These are phyloP conservation scores for Agrotis clavis DNA, from an alignment of 2,888 invertebrate species.

Conservation along the genomic window DNA sequence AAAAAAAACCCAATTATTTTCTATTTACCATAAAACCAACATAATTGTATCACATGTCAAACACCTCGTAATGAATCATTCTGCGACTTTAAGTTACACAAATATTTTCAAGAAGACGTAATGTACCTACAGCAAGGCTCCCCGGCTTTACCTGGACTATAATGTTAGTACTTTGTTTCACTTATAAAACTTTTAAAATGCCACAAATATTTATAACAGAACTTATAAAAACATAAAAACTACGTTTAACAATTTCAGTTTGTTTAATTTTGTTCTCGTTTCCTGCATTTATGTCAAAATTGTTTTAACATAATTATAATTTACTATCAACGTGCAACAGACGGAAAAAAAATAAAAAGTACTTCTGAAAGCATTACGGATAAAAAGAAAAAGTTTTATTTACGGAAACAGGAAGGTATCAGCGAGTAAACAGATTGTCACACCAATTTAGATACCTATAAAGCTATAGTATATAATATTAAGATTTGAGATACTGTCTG, in stretches of 20 bases:
- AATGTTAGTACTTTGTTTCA: conserved; percentile 11
- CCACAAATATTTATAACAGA: too few relatives aligned
- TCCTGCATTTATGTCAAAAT: too few relatives aligned
- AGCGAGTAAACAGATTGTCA: background rate
- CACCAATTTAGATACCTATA: too few relatives aligned
- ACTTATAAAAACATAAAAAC: too few relatives aligned
- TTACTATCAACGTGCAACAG: too few relatives aligned
- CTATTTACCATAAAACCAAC: conserved; percentile 27
- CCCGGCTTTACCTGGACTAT: conserved; percentile 17
- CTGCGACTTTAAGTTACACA: conserved; percentile 15
- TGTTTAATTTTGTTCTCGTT: conserved; percentile 2
- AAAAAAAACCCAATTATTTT: background rate
- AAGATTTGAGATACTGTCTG: too few relatives aligned
- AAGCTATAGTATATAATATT: too few relatives aligned
- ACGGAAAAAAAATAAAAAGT: too few relatives aligned
- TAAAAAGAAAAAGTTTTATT: background rate
- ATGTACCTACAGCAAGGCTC: conserved; percentile 17
- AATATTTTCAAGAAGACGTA: conserved; percentile 34
- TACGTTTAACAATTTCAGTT: too few relatives aligned
- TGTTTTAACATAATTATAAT: too few relatives aligned
- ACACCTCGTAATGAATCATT: conserved; percentile 39
- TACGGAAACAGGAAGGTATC: background rate
- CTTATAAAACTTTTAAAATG: too few relatives aligned
- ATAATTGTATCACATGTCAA: conserved; percentile 18
- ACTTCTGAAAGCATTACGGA: too few relatives aligned